Evolutionary conservation across 2,113 vertebrate genomes (phyloP).

Genomic region (Strix aluco): DNA sequence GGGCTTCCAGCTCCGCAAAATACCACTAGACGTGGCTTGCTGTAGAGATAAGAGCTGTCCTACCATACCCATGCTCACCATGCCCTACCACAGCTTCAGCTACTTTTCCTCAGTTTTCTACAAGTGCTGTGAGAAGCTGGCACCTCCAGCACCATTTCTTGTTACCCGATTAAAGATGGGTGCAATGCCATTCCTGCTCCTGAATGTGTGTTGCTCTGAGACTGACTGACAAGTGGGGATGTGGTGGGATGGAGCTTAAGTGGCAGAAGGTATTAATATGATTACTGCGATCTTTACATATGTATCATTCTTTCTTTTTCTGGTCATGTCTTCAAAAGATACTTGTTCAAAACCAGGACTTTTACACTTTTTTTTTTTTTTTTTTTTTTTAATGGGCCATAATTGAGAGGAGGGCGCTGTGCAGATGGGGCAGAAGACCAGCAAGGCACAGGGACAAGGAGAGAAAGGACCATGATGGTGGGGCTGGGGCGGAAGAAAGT

Average conservation of each 20-base stretch:
- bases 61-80: background rate
- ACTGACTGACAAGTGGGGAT: background rate
- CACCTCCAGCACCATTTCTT: background rate
- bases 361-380: background rate
- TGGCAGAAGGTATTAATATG: background rate
- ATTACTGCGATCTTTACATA: background rate
- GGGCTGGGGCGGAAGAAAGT: background rate
- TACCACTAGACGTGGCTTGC: background rate
- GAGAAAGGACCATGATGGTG: background rate
- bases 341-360: background rate
- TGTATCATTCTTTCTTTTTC: background rate
- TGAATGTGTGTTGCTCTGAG: background rate
- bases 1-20: background rate
- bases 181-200: background rate
- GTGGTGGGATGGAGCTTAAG: background rate
- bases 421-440: background rate
- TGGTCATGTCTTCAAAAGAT: background rate
- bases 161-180: background rate
- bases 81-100: background rate
- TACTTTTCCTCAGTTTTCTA: background rate
- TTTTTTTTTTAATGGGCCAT: background rate
- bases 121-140: background rate
- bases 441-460: background rate
- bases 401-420: background rate
- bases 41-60: background rate